phyloP scores from a whole-genome alignment of 2,113 vertebrate genomes.

The Emydocephalus ijimae region DNA sequence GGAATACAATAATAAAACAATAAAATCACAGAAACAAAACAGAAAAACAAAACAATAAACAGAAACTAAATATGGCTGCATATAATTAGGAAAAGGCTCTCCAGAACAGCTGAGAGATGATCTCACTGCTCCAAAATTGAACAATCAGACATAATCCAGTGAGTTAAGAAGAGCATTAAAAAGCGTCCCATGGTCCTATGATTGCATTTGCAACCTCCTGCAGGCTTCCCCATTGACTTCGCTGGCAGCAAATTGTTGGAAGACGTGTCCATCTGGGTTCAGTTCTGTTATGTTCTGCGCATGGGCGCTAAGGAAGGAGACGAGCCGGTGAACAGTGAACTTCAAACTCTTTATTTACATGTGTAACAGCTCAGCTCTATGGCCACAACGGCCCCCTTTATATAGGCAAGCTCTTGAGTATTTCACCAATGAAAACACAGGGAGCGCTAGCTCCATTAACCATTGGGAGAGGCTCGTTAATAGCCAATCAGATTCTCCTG shows the following conservation, averaged over 20 bases:
- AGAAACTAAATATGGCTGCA: background rate
- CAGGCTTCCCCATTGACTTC: background rate
- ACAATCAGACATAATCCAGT: background rate
- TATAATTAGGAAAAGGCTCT: background rate
- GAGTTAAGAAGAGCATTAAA: background rate
- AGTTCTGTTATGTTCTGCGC: too few relatives aligned
- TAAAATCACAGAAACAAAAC: background rate
- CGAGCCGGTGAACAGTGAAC: too few relatives aligned
- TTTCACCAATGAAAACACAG: too few relatives aligned
- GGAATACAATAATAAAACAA: background rate
- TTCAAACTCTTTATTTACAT: too few relatives aligned
- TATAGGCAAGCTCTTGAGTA: too few relatives aligned
- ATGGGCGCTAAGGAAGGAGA: too few relatives aligned
- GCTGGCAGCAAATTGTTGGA: background rate
- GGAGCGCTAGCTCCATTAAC: too few relatives aligned
- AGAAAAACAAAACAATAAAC: background rate
- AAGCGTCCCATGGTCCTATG: background rate
- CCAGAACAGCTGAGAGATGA: background rate
- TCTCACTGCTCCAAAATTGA: background rate
- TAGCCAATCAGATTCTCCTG: too few relatives aligned
- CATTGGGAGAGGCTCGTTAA: too few relatives aligned
- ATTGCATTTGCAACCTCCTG: background rate
- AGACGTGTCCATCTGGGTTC: too few relatives aligned
- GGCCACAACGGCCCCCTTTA: too few relatives aligned
- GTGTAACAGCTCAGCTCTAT: too few relatives aligned